A percentile compares a stretch with the other conserved stretches of the same genome.
phyloP scores from a whole-genome alignment of 2,113 vertebrate species.

The Entosphenus tridentatus region DNA sequence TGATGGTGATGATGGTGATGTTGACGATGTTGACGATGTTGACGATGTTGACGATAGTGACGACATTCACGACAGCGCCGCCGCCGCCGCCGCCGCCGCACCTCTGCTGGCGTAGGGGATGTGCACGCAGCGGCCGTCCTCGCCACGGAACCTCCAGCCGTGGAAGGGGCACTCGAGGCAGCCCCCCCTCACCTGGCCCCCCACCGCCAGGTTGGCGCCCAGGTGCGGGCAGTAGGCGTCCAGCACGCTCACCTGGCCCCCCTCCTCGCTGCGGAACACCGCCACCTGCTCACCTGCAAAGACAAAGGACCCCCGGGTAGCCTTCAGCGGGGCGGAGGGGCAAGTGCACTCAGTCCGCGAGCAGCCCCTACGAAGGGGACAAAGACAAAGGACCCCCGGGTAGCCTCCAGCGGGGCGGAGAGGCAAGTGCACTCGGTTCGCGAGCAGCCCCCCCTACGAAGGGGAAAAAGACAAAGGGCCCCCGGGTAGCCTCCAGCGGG shows the following conservation, averaged over 20 bases:
- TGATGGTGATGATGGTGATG: too few species aligned
- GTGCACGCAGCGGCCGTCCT: conserved; percentile 28
- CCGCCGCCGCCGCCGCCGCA: background rate
- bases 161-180: conserved; percentile 46
- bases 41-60: background rate
- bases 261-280: conserved; percentile 21
- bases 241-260: conserved; percentile 19
- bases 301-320: background rate
- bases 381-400: too few species aligned
- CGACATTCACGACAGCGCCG: background rate
- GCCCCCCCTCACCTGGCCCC: conserved; percentile 27
- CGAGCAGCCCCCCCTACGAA: too few species aligned
- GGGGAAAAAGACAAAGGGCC: too few species aligned
- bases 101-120: conserved; percentile 33
- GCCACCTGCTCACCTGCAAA: conserved; percentile 25
- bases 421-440: too few species aligned
- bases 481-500: too few species aligned
- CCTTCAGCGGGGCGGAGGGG: too few species aligned
- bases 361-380: too few species aligned
- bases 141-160: conserved; percentile 36
- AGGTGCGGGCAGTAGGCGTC: conserved; percentile 44
- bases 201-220: conserved; percentile 30
- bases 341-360: too few species aligned
- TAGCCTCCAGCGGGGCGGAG: too few species aligned
- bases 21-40: background rate